These are phyloP conservation scores for Paradoxurus hermaphroditus DNA, from an alignment of 2,113 vertebrate genomes.

Conservation along the genomic window DNA sequence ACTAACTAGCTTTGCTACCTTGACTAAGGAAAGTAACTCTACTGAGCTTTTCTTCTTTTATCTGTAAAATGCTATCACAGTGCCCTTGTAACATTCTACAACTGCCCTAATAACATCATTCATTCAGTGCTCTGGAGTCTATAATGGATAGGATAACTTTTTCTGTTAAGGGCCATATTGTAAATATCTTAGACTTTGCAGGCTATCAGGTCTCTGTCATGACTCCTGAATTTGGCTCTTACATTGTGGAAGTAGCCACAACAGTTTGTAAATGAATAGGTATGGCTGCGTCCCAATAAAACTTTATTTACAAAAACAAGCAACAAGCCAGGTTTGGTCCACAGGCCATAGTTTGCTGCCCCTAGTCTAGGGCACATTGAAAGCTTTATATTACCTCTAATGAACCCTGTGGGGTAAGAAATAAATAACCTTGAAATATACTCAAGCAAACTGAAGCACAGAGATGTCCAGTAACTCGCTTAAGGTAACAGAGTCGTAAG, in stretches of 20 bases:
- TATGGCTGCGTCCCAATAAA: neutral
- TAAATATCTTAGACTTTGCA: neutral
- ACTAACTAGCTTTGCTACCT: neutral
- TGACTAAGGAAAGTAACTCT: neutral
- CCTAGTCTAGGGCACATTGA: neutral
- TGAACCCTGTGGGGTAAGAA: neutral
- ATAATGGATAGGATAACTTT: neutral
- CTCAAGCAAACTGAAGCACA: neutral
- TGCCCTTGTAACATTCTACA: neutral
- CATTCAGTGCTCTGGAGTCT: neutral
- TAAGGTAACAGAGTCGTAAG: neutral
- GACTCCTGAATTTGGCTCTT: neutral
- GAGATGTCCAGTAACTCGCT: neutral
- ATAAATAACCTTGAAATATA: neutral
- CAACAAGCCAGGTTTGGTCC: neutral
- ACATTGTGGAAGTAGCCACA: neutral
- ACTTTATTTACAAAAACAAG: neutral
- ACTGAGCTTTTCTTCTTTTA: neutral
- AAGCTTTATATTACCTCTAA: neutral
- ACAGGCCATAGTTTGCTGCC: neutral
- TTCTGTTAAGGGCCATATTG: neutral
- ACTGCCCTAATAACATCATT: neutral
- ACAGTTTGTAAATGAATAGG: neutral
- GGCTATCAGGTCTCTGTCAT: accelerated
- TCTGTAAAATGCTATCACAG: neutral